Evolutionary conservation across 1,140 invertebrate genomes (phyloP).

Genomic region (Ericerus pela): DNA sequence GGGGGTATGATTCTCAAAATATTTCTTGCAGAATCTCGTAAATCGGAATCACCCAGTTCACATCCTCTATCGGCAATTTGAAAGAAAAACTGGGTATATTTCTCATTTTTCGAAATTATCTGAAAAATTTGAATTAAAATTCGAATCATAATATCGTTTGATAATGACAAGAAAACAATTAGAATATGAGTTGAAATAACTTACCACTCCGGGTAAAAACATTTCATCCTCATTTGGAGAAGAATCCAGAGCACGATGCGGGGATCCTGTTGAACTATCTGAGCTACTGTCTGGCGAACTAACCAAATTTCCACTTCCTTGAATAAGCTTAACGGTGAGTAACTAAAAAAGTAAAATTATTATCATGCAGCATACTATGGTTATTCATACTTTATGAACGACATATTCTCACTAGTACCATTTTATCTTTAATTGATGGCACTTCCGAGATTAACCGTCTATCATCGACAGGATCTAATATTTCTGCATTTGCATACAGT

Average conservation of each 20-base stretch:
- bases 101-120: conserved; percentile 60
- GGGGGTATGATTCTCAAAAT: conserved; percentile 81
- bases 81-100: conserved; percentile 76
- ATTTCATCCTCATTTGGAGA: conserved; percentile 43
- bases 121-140: conserved; percentile 35
- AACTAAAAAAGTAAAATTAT: conserved; percentile 35
- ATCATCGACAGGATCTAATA: conserved; percentile 73
- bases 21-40: conserved; percentile 71
- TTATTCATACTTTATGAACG: no score
- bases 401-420: conserved; percentile 47
- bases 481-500: conserved; percentile 76
- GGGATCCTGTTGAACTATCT: conserved; percentile 77
- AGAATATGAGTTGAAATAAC: no score
- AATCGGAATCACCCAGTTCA: conserved; percentile 53
- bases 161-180: background rate
- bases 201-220: conserved; percentile 77
- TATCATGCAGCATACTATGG: no score
- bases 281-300: conserved; percentile 77
- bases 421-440: conserved; percentile 69
- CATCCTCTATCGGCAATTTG: conserved; percentile 80
- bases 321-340: conserved; percentile 71
- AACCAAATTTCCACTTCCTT: conserved; percentile 62
- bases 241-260: conserved; percentile 43
- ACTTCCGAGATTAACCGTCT: conserved; percentile 55
- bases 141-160: conserved; percentile 21